Evolutionary conservation across 2,888 invertebrate species (phyloP).

Genomic region (Cephus nigrinus): DNA sequence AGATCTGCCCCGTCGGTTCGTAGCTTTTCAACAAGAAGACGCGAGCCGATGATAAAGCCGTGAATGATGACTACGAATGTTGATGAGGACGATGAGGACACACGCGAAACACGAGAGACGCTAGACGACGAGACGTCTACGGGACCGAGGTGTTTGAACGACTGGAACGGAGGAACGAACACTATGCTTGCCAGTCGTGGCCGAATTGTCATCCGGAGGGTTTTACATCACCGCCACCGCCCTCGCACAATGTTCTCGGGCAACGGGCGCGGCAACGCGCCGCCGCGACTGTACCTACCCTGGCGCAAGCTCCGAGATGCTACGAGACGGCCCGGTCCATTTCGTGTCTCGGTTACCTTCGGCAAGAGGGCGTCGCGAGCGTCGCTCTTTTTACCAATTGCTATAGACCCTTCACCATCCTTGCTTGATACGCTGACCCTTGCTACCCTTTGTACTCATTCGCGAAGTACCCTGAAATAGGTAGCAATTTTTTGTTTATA

Average conservation of each 20-base stretch:
- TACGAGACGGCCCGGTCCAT: constrained; percentile 18
- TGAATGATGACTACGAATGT: not conserved
- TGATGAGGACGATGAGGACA: not conserved
- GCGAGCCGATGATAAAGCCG: not conserved
- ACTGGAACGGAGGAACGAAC: constrained; percentile 1
- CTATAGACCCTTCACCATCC: not conserved
- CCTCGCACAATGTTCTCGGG: constrained; percentile 3
- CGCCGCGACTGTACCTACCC: constrained; percentile 20
- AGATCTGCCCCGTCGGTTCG: not conserved
- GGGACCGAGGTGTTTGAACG: not conserved
- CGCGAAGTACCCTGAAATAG: not conserved
- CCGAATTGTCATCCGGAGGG: not conserved
- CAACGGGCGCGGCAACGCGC: constrained; percentile 32
- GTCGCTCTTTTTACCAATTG: not conserved
- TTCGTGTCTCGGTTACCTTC: constrained; percentile 13
- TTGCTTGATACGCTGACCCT: not conserved
- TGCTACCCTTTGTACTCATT: not conserved
- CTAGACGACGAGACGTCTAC: not conserved
- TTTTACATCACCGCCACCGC: constrained; percentile 2
- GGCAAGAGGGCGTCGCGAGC: constrained; percentile 18
- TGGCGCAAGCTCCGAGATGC: constrained; percentile 5
- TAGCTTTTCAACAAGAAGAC: not conserved
- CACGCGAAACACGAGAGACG: not conserved
- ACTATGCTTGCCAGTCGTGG: not conserved
- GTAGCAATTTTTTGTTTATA: not conserved